Evolutionary conservation across 2,888 invertebrate genomes (phyloP), one percentile per base, ranked within the genome.

Genomic region (Mythimna vitellina): DNA sequence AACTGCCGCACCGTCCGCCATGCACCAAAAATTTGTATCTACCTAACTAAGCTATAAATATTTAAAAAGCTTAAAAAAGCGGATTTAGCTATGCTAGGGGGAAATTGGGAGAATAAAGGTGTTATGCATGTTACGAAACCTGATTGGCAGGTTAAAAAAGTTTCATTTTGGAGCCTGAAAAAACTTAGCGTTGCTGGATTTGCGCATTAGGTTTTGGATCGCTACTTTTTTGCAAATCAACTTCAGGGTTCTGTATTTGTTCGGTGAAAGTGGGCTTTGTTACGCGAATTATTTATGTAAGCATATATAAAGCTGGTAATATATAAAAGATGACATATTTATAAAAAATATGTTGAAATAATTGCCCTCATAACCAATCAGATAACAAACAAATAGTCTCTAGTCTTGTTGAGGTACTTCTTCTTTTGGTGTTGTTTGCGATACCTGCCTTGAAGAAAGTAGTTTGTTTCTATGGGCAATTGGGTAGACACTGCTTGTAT

Each of bases 1-100:
- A 88, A 94, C 93, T 92, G 92, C 92, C 92, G 94, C 93, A 92
- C 92, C 75, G 77, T 88, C 85, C 80, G 85, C 87, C 89, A 87
- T 90, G 89, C 91, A 89, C 90, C 89, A 89, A 92, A 91, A 90
- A 87, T 88, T 86, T 88, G 85, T 85, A 78, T 84, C 81, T 84
- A 86, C 81, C 82, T 84, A 83, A 86, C 79, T 78, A 81, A 67
- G 72, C 79, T 84, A 69, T 81, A 86, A 84, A 84, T 86, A 86
- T 86, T 84, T 81, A 81, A 83, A 84, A 80, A 83, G 74, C 82
- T 86, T 84, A 79, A 81, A 83, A 84, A 80, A 83, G 74, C 82
- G 70, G 73, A 70, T 79, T 83, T 71, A 73, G 70, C 65, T 74
- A 81, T 74, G 74, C 67, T 78, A 35, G 66, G 65, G 81, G 79